These are phyloP conservation scores for Erebia palarica DNA, from an alignment of 2,888 invertebrate genomes.

Conservation along the genomic window DNA sequence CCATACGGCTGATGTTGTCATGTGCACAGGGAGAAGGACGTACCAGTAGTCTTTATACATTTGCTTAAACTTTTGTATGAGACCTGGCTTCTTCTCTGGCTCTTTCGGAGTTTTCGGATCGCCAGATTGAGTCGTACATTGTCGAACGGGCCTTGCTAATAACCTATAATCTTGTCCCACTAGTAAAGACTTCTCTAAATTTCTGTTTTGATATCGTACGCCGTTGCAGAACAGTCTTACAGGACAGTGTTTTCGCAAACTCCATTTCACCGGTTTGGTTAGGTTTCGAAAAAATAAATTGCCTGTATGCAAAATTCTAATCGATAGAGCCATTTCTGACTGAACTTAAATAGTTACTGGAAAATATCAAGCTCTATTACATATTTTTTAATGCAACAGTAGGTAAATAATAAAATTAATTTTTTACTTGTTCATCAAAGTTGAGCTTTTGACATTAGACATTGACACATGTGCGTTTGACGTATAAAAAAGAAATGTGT, in stretches of 20 bases:
- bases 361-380: conserved; percentile 20
- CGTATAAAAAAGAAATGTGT: too few relatives aligned
- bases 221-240: conserved; percentile 57
- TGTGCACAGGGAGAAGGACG: conserved; percentile 95
- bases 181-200: conserved; percentile 43
- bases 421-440: too few relatives aligned
- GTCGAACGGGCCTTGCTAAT: conserved; percentile 45
- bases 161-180: conserved; percentile 47
- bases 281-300: conserved; percentile 54
- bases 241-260: conserved; percentile 52
- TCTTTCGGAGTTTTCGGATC: conserved; percentile 43
- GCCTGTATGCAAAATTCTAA: conserved; percentile 60
- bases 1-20: conserved; percentile 94
- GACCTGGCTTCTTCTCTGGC: conserved; percentile 76
- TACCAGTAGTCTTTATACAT: conserved; percentile 99
- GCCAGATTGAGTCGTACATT: conserved; percentile 50
- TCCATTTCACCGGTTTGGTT: conserved; percentile 67
- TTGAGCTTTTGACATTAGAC: too few relatives aligned
- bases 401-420: background rate
- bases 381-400: conserved; percentile 28
- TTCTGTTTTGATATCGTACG: conserved; percentile 53
- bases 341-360: background rate
- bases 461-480: too few relatives aligned
- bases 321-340: conserved; percentile 61
- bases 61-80: conserved; percentile 92